Evolutionary conservation across 2,113 vertebrate genomes (phyloP), one percentile per base, ranked within the genome.

Genomic region (Trematomus loennbergii): DNA sequence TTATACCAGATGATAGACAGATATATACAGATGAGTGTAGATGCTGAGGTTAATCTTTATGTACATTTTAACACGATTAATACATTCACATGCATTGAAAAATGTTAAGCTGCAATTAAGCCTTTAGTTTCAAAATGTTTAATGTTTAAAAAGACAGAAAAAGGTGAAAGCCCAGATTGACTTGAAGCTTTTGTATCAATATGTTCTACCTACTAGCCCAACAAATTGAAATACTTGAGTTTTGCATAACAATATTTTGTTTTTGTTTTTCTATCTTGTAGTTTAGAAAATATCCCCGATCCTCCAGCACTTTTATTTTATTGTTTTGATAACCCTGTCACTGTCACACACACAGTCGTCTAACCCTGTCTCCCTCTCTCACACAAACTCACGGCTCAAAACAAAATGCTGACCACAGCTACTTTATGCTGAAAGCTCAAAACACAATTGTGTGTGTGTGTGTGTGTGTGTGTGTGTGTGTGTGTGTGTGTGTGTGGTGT

Each of bases 331-430:
- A 55, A 55, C 53, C 53, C 46, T 15, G 11, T 48, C 46, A 70
- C 46, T 15, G 11, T 48, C 46, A 70, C 49, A 55, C 63, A 61
- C 48, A 62, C 13, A 60, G 36, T 40, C 36, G 36, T 40, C 36
- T 9, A 40, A 40, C 36, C 36, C 36, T 40, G 7, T 40, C 36
- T 8, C 36, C 36, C 36, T 12, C 50, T 15, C 50, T 48, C 74
- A 58, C 50, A 40, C 57, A 29, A 17, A 11, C 48, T 53, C 54
- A 46, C 2, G 43, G 54, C 60, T 62, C 63, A 82, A 72, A 75
- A 62, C 22, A 64, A 75, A 75, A 59, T 58, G 87, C 84, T 86
- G 84, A 86, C 49, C 58, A 52, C 57, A 25, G 81, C 72, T 57
- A 64, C 63, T 81, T 78, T 49, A 57, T 46, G 36, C 16, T 65